These are phyloP conservation scores for Trogon surrucura DNA, from an alignment of 2,113 vertebrate species.

Conservation along the genomic window DNA sequence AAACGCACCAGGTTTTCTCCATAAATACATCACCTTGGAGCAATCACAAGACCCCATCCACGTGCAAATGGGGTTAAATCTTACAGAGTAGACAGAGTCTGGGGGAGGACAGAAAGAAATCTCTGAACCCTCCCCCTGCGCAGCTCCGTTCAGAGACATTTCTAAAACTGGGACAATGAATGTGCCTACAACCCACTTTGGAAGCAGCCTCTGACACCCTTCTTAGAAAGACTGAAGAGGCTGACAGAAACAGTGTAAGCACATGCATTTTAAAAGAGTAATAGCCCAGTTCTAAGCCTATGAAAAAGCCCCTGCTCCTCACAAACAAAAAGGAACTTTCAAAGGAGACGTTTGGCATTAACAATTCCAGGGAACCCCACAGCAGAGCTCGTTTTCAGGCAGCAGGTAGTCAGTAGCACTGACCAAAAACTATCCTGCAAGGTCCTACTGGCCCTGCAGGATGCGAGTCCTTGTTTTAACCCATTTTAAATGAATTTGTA, in stretches of 20 bases:
- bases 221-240: not conserved
- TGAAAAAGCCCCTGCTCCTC: not conserved
- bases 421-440: not conserved
- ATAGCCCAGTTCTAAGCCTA: not conserved
- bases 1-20: not conserved
- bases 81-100: not conserved
- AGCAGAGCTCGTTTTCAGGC: conserved; percentile 3
- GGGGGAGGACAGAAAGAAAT: not conserved
- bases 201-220: not conserved
- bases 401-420: not conserved
- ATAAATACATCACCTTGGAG: not conserved
- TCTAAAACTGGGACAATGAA: not conserved
- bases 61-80: not conserved
- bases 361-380: conserved; percentile 3
- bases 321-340: not conserved
- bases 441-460: not conserved
- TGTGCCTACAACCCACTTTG: not conserved
- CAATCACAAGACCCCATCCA: not conserved
- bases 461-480: not conserved
- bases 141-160: not conserved
- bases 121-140: not conserved
- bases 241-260: not conserved
- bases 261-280: not conserved
- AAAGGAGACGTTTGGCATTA: conserved; percentile 40
- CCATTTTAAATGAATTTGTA: not conserved